Conservation (phyloP, 2,113 vertebrate species). For the Athene cunicularia region DNA sequence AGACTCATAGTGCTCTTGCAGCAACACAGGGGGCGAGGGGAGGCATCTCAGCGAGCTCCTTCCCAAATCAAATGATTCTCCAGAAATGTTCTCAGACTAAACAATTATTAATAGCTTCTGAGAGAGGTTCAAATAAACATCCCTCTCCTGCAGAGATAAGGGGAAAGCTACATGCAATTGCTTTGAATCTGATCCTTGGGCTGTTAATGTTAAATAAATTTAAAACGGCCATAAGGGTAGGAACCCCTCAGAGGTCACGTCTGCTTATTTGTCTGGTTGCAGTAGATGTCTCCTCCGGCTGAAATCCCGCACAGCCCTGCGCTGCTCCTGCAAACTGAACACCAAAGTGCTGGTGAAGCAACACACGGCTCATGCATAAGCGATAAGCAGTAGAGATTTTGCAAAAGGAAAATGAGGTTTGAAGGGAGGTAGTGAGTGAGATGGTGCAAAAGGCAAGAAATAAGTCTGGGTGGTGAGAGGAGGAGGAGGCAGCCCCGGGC, state of each 20-base stretch:
- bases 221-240: background rate
- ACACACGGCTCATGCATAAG: accelerated
- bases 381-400: accelerated
- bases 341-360: background rate
- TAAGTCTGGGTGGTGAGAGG: accelerated
- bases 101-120: constrained; percentile 64
- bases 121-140: constrained; percentile 59
- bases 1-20: accelerated
- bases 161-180: background rate
- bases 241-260: background rate
- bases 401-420: background rate
- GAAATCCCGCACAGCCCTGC: background rate
- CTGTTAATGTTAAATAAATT: constrained; percentile 29
- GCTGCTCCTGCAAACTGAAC: background rate
- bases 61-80: background rate
- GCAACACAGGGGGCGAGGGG: background rate
- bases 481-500: background rate
- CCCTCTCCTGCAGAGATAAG: constrained; percentile 56
- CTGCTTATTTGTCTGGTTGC: background rate
- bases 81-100: constrained; percentile 68
- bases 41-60: background rate
- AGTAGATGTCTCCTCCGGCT: background rate
- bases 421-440: background rate
- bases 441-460: background rate
- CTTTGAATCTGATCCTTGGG: constrained; percentile 41